Base-by-base conservation (phyloP, 2,888 invertebrate genomes). In the Cosmopolites sordidus region DNA sequence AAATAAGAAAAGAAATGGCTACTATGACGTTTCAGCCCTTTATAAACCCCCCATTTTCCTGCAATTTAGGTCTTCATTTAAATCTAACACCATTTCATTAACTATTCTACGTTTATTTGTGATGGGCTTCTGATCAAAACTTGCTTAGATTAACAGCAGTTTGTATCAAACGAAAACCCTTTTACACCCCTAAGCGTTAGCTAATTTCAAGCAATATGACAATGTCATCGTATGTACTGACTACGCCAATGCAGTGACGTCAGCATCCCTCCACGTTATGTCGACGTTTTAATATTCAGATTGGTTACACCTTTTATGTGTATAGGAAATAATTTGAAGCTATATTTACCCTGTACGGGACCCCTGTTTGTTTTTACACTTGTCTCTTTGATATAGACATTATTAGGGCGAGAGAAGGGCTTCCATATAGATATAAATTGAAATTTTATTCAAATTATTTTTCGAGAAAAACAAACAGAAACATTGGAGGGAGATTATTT, bases 301-400 rank as follows among this genome's bases (percentile, higher is more conserved):
- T 74, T 74, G 74, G 74, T 74, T 74, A 74, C 74, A 74, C 74
- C 74, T 74, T 74, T 73, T 73, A 74, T 72, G 66, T 71, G 74
- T 74, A 69, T 67, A 69, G 72, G 71, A 74, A 73, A 73, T 73
- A 73, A 73, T 74, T 73, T 72, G 64, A 66, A 63, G 68, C 69
- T 66, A 69, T 70, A 70, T 72, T 71, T 71, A 67, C 69, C 66
- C 68, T 62, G 62, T 62, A 64, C 63, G 48, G 63, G 64, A 66
- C 72, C 72, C 71, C 66, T 73, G 73, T 74, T 74, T 73, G 73
- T 73, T 73, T 72, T 71, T 71, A 71, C 74, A 74, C 74, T 73
- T 73, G 73, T 69, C 70, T 67, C 71, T 73, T 72, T 71, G 69
- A 71, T 66, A 64, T 62, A 63, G 64, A 65, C 69, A 72, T 71